Conservation (phyloP, 1,140 invertebrate species). For the Teleopsis dalmanni region DNA sequence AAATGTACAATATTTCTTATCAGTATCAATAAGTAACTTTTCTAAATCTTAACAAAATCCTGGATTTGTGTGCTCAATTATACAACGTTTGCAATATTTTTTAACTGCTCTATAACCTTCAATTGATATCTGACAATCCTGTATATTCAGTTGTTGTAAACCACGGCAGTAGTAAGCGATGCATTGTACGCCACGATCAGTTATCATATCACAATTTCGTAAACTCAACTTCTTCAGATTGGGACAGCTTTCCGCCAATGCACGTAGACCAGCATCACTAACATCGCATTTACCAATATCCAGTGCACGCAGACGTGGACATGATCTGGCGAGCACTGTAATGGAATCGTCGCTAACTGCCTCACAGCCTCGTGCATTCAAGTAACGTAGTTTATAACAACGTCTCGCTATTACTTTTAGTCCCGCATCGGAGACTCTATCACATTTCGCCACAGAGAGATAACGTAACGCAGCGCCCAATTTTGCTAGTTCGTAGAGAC, state of each 20-base stretch:
- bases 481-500: conserved; percentile 81
- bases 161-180: conserved; percentile 81
- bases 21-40: not conserved
- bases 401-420: conserved; percentile 78
- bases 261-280: conserved; percentile 75
- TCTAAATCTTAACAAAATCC: conserved; percentile 64
- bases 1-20: not conserved
- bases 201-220: conserved; percentile 81
- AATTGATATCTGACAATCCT: conserved; percentile 79
- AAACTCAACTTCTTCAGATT: conserved; percentile 84
- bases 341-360: conserved; percentile 85
- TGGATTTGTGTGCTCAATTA: conserved; percentile 91
- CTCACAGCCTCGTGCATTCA: conserved; percentile 86
- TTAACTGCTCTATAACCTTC: conserved; percentile 85
- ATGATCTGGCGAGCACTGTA: conserved; percentile 71
- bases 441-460: conserved; percentile 83
- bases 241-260: conserved; percentile 79
- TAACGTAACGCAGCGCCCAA: conserved; percentile 76
- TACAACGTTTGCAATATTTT: conserved; percentile 81
- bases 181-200: conserved; percentile 76
- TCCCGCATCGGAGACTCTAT: conserved; percentile 76
- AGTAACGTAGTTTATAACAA: conserved; percentile 82
- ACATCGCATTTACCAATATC: conserved; percentile 91
- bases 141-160: conserved; percentile 82
- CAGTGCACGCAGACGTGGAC: conserved; percentile 72